Percentiles rank a stretch among this genome's conserved stretches.
These are phyloP conservation scores for Drosophila littoralis DNA, from an alignment of 1,140 invertebrate species.

Conservation along the genomic window DNA sequence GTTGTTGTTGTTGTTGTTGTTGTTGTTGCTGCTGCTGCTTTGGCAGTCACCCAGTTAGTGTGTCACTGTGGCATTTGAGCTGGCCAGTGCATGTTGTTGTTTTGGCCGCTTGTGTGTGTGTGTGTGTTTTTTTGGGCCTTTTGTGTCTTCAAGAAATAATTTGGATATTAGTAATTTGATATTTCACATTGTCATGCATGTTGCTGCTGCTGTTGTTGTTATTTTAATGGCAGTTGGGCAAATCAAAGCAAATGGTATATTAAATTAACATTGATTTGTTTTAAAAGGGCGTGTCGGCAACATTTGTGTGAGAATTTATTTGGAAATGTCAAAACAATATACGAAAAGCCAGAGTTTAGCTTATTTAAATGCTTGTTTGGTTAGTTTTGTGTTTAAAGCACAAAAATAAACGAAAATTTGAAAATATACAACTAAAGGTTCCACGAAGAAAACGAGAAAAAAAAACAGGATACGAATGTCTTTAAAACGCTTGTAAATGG, in stretches of 20 bases:
- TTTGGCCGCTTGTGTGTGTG: conserved; percentile 17
- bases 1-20: conserved; percentile 48
- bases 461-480: neutral
- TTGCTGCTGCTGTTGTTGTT: conserved; percentile 35
- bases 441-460: neutral
- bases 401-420: neutral
- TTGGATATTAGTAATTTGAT: conserved; percentile 73
- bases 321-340: conserved; percentile 8
- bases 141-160: conserved; percentile 50
- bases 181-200: conserved; percentile 62
- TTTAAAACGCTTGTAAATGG: neutral
- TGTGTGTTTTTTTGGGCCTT: conserved; percentile 30
- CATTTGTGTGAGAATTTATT: conserved; percentile 4
- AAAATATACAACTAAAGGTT: neutral
- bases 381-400: neutral
- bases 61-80: conserved; percentile 75
- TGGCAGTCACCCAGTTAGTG: conserved; percentile 76
- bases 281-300: conserved; percentile 14
- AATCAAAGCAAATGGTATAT: conserved; percentile 22
- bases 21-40: conserved; percentile 44
- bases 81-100: conserved; percentile 30
- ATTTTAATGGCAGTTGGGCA: conserved; percentile 19
- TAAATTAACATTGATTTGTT: conserved; percentile 30
- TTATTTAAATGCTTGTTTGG: neutral
- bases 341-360: neutral